A percentile compares a stretch with the other conserved stretches of the same genome.
phyloP scores from a whole-genome alignment of 1,140 invertebrate genomes.

The Lethrus apterus region DNA sequence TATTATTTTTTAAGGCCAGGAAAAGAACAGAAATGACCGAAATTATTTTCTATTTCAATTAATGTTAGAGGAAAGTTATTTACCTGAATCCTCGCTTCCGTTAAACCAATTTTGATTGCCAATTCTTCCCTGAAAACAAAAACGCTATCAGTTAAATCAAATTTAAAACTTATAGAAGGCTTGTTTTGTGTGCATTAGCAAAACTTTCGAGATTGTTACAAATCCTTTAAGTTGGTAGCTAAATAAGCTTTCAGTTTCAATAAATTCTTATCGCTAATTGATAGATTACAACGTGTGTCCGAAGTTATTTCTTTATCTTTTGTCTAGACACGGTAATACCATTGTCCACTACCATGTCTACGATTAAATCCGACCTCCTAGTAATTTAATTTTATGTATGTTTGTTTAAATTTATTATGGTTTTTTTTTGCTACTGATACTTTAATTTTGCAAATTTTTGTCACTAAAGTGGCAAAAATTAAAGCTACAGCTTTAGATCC shows the following conservation, averaged over 20 bases:
- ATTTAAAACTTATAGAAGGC: neutral
- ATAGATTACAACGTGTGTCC: constrained; percentile 3
- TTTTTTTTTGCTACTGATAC: too few species aligned
- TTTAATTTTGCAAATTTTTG: too few species aligned
- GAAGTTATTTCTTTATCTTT: neutral
- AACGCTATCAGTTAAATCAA: constrained; percentile 22
- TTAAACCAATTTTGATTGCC: constrained; percentile 94
- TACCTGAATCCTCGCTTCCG: constrained; percentile 97
- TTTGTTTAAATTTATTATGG: too few species aligned
- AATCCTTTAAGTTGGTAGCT: neutral
- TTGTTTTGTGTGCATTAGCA: neutral
- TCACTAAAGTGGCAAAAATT: too few species aligned
- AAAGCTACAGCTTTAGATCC: too few species aligned
- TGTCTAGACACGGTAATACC: constrained; percentile 5
- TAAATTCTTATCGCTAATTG: constrained; percentile 10
- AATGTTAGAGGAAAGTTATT: constrained; percentile 33
- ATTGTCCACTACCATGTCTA: too few species aligned
- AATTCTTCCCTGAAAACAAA: constrained; percentile 85
- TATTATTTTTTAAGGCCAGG: too few species aligned
- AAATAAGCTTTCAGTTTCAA: constrained; percentile 5
- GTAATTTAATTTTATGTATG: too few species aligned
- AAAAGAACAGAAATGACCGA: too few species aligned
- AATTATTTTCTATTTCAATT: too few species aligned
- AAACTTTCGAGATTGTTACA: too few species aligned
- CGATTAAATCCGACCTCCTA: too few species aligned